Base-by-base conservation (phyloP, 2,797 vertebrate species). In the Acipenser transmontanus region DNA sequence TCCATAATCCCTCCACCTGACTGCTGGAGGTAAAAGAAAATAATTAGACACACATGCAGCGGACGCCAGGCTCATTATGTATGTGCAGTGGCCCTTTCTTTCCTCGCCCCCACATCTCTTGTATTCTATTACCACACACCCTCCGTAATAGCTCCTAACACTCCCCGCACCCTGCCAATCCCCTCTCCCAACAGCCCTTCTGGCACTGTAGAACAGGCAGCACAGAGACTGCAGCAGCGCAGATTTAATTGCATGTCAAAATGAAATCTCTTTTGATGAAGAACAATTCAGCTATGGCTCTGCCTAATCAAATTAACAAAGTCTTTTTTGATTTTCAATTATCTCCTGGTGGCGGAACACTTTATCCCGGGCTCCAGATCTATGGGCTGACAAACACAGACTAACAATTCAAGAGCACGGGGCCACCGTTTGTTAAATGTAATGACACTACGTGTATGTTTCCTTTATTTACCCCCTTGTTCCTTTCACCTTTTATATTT, bases 261-360 rank as follows among this genome's bases (percentile, higher is more conserved):
- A 93, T 92, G 84, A 91, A 94, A 93, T 91, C 89, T 91, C 89
- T 89, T 93, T 87, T 92, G 91, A 95, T 90, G 85, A 88, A 87
- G 89, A 92, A 91, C 90, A 90, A 91, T 91, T 88, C 88, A 90
- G 74, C 80, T 76, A 79, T 62, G 71, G 81, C 86, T 84, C 88
- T 84, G 87, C 82, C 89, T 93, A 93, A 94, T 93, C 90, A 92
- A 93, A 94, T 94, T 93, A 94, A 92, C 90, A 88, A 91, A 93
- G 89, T 92, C 91, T 84, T 92, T 90, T 94, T 92, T 93, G 91
- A 94, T 94, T 94, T 94, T 93, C 91, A 93, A 93, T 94, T 92
- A 94, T 92, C 88, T 91, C 81, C 85, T 80, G 78, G 78, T 77
- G 54, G 70, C 13, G 73, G 82, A 87, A 89, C 84, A 73, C 86